Conservation (phyloP, 2,113 vertebrate genomes). For the Dromas ardeola region DNA sequence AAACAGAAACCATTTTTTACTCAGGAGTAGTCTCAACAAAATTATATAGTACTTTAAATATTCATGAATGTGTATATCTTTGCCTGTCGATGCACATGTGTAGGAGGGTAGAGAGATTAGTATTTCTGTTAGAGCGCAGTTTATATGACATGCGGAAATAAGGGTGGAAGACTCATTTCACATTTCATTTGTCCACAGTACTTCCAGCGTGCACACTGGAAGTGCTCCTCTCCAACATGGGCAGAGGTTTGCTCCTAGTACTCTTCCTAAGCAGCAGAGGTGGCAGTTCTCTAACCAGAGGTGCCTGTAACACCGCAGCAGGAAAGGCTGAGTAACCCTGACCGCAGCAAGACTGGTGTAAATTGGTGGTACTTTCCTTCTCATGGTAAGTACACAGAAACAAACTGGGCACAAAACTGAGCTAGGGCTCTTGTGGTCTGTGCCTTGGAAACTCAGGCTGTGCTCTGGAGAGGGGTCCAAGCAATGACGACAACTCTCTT, state of each 20-base stretch:
- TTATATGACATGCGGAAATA: not conserved
- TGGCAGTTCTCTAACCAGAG: not conserved
- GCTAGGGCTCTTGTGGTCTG: not conserved
- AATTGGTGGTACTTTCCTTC: not conserved
- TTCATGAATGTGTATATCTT: not conserved
- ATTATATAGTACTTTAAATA: not conserved
- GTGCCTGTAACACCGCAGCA: not conserved
- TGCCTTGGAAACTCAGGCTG: not conserved
- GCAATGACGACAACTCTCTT: not conserved
- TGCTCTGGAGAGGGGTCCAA: not conserved
- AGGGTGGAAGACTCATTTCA: conserved; percentile 5
- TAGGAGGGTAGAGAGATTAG: not conserved
- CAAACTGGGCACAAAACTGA: not conserved
- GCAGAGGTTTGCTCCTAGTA: not conserved
- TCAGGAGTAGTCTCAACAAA: conserved; percentile 5
- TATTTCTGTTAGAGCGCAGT: not conserved
- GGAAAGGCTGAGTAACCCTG: not conserved
- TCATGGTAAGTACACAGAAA: not conserved
- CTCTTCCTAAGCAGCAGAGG: not conserved
- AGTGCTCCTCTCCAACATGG: not conserved
- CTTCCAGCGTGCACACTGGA: not conserved
- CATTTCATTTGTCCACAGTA: not conserved
- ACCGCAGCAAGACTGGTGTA: not conserved
- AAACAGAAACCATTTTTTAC: conserved; percentile 1
- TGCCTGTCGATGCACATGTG: not conserved